Evolutionary conservation across 2,113 vertebrate genomes (phyloP).

Genomic region (Bungarus multicinctus): DNA sequence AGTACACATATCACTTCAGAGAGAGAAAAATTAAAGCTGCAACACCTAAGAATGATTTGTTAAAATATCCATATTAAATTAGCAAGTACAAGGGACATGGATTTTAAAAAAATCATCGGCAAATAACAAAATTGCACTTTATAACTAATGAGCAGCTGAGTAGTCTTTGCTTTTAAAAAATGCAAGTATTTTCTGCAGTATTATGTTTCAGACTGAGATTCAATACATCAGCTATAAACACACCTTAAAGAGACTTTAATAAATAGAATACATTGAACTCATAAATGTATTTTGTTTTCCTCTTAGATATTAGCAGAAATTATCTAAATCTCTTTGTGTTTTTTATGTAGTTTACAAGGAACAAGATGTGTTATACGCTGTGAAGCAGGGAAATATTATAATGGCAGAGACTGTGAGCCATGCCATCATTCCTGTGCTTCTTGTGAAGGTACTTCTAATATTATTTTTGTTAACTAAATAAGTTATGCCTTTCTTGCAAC

Average conservation of each 20-base stretch:
- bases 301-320: background rate
- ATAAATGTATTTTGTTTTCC: background rate
- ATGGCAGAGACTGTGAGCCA: conserved; percentile 83
- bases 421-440: conserved; percentile 91
- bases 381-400: conserved; percentile 87
- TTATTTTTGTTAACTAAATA: background rate
- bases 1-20: background rate
- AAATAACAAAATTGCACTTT: background rate
- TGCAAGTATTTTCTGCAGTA: background rate
- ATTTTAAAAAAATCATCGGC: background rate
- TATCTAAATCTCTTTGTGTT: conserved; percentile 1
- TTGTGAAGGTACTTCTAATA: conserved; percentile 81
- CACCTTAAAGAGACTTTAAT: background rate
- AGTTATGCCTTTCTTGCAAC: background rate
- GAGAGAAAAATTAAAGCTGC: background rate
- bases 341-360: conserved; percentile 81
- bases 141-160: background rate
- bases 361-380: conserved; percentile 86
- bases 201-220: background rate
- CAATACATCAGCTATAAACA: background rate
- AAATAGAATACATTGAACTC: background rate
- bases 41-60: background rate
- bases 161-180: background rate
- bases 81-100: background rate
- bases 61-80: background rate